A percentile compares a stretch with the other conserved stretches of the same genome.
Evolutionary conservation across 2,888 invertebrate species (phyloP).

Genomic region (Drosophila imparisetae): DNA sequence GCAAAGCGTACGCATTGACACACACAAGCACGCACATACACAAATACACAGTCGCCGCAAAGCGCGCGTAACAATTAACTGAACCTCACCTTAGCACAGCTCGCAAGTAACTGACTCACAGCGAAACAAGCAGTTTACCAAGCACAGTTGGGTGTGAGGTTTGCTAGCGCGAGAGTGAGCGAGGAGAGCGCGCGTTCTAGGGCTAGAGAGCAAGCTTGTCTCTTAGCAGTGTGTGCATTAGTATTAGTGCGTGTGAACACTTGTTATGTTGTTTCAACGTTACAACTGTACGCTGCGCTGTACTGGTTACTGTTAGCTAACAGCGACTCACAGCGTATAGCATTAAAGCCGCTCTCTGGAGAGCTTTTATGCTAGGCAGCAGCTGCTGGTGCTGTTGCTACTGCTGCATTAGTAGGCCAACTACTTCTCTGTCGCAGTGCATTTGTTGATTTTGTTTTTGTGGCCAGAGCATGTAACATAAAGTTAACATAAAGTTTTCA

Average conservation of each 20-base stretch:
- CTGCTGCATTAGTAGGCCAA: slow-evolving; percentile 76
- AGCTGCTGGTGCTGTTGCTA: slow-evolving; percentile 31
- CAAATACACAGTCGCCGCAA: slow-evolving; percentile 21
- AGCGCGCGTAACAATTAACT: slow-evolving; percentile 34
- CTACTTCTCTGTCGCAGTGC: slow-evolving; percentile 55
- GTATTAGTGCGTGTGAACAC: slow-evolving; percentile 25
- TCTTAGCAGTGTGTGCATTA: slow-evolving; percentile 27
- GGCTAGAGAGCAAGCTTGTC: slow-evolving; percentile 58
- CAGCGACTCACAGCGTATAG: slow-evolving; percentile 29
- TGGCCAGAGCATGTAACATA: slow-evolving; percentile 26
- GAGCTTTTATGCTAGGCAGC: slow-evolving; percentile 28
- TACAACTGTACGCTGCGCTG: slow-evolving; percentile 55
- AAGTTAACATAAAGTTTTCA: slow-evolving; percentile 52
- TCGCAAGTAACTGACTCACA: slow-evolving; percentile 71
- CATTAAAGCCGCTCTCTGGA: slow-evolving; percentile 42
- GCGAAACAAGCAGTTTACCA: slow-evolving; percentile 38
- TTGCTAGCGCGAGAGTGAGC: slow-evolving; percentile 13
- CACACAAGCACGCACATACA: slow-evolving; percentile 29
- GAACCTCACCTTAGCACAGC: slow-evolving; percentile 74
- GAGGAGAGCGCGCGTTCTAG: slow-evolving; percentile 43
- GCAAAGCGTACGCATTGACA: slow-evolving; percentile 46
- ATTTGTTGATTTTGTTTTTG: slow-evolving; percentile 53
- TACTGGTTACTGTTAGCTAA: slow-evolving; percentile 40
- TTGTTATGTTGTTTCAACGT: slow-evolving; percentile 26
- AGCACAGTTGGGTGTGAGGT: slow-evolving; percentile 52